These are phyloP conservation scores for Drosophila kanapiae DNA, from an alignment of 1,140 invertebrate species.

Conservation along the genomic window DNA sequence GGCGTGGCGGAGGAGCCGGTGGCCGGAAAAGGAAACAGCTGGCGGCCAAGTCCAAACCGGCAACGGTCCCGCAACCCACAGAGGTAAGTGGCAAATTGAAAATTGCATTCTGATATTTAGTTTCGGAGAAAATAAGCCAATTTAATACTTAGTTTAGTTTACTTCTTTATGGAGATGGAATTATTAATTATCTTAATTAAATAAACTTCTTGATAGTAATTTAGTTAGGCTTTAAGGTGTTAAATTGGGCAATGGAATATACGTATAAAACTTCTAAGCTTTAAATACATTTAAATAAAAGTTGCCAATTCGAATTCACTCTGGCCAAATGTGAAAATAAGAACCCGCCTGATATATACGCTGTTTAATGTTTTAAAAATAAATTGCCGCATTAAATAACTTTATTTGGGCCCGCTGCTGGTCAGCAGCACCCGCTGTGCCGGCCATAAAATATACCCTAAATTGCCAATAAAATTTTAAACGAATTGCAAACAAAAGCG, in stretches of 20 bases:
- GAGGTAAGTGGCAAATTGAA: slow-evolving; percentile 66
- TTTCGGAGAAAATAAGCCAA: not conserved
- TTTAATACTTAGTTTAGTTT: not conserved
- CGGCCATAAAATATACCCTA: slow-evolving; percentile 76
- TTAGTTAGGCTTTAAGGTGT: not conserved
- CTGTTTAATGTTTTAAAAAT: slow-evolving; percentile 72
- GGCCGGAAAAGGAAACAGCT: slow-evolving; percentile 55
- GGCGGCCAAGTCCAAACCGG: slow-evolving; percentile 53
- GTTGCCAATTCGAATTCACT: not conserved
- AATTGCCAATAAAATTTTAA: slow-evolving; percentile 84
- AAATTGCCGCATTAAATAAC: slow-evolving; percentile 80
- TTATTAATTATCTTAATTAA: not conserved
- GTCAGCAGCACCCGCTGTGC: slow-evolving; percentile 59
- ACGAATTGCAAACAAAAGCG: slow-evolving; percentile 65
- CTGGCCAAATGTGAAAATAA: slow-evolving; percentile 14
- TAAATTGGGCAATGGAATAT: not conserved
- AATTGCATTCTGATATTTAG: not conserved
- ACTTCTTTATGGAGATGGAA: not conserved
- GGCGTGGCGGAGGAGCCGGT: slow-evolving; percentile 43
- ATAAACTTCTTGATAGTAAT: not conserved
- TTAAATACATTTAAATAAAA: slow-evolving; percentile 2
- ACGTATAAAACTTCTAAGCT: not conserved
- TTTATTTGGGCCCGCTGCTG: slow-evolving; percentile 66
- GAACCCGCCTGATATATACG: slow-evolving; percentile 7
- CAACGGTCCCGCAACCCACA: slow-evolving; percentile 51